Conservation (phyloP, 2,888 invertebrate species). For the Lepas anatifera region DNA sequence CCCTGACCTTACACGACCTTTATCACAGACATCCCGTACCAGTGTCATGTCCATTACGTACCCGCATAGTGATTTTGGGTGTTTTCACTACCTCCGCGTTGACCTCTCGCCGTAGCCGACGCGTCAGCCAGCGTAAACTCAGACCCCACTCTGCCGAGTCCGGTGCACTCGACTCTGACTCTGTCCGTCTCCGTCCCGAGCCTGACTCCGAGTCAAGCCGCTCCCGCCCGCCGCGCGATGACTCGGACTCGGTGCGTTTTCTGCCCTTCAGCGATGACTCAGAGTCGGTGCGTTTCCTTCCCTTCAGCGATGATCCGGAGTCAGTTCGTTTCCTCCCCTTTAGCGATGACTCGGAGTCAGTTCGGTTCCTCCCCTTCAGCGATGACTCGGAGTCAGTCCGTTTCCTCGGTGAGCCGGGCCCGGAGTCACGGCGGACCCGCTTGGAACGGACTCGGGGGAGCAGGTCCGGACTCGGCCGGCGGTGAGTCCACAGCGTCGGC, state of each 20-base stretch:
- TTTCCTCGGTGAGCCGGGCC: not conserved
- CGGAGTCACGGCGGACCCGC: not conserved
- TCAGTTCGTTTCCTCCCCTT: not conserved
- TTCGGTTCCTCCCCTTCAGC: not conserved
- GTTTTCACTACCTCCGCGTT: conserved; percentile 65
- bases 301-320: not conserved
- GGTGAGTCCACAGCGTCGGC: conserved; percentile 27
- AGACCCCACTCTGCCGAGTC: not conserved
- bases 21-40: too few relatives aligned
- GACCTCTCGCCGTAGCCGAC: conserved; percentile 57
- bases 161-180: not conserved
- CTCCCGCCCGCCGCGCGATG: not conserved
- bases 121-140: conserved; percentile 55
- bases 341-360: not conserved
- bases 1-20: too few relatives aligned
- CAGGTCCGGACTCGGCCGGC: not conserved
- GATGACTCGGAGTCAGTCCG: not conserved
- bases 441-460: not conserved
- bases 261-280: not conserved
- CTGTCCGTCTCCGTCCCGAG: not conserved
- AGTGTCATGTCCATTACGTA: too few relatives aligned
- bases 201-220: not conserved
- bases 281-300: not conserved
- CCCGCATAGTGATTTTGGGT: conserved; percentile 53
- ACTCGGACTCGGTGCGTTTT: not conserved